phyloP scores from a whole-genome alignment of 2,888 invertebrate species.

The Coelinius sp. region DNA sequence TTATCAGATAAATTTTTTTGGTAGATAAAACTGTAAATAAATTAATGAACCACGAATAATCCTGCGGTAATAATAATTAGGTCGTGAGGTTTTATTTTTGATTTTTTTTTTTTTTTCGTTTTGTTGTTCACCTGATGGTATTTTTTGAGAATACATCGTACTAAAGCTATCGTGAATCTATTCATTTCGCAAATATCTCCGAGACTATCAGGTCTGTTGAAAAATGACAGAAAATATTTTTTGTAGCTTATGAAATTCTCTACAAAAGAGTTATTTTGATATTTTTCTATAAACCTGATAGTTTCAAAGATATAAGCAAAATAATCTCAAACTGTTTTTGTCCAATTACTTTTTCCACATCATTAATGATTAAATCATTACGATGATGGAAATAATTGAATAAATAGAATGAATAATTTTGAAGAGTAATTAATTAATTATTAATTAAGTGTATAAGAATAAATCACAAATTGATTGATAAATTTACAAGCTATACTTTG shows the following conservation, averaged over 20 bases:
- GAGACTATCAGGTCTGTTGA: not conserved
- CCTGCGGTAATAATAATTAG: not conserved
- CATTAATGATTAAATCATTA: not conserved
- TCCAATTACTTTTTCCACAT: slow-evolving; percentile 11
- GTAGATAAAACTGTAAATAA: slow-evolving; percentile 14
- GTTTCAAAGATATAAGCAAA: slow-evolving; percentile 3
- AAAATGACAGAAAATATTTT: not conserved
- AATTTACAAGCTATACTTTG: slow-evolving; percentile 90
- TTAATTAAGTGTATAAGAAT: slow-evolving; percentile 28
- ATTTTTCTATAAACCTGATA: not conserved
- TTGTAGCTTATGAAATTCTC: not conserved
- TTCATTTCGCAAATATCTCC: not conserved
- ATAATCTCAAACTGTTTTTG: slow-evolving; percentile 2
- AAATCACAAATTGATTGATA: slow-evolving; percentile 40
- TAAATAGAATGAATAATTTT: slow-evolving; percentile 3
- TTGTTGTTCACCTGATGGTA: not conserved
- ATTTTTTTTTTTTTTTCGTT: slow-evolving; percentile 14
- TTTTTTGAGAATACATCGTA: slow-evolving; percentile 3
- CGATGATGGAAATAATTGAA: slow-evolving; percentile 8
- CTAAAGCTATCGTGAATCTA: slow-evolving; percentile 3
- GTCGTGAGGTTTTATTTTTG: not conserved
- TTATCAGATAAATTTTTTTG: slow-evolving; percentile 3
- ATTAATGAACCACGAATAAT: not conserved
- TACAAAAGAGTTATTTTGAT: not conserved
- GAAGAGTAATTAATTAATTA: slow-evolving; percentile 33